phyloP scores from a whole-genome alignment of 2,797 vertebrate species.

The Chaenodraco wilsoni region DNA sequence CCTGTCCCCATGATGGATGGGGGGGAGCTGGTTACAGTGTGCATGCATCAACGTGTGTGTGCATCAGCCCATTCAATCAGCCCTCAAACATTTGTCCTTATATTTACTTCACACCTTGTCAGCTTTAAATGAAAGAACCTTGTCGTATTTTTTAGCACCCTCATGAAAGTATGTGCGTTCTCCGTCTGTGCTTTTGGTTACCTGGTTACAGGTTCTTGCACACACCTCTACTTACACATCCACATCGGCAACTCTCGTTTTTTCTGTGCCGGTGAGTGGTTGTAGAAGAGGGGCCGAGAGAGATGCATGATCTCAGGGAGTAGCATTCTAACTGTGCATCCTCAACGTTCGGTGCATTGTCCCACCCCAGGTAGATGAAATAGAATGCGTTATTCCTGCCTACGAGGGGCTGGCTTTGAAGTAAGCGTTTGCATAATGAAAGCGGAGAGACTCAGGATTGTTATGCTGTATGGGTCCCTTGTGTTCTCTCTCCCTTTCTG shows the following conservation, averaged over 20 bases:
- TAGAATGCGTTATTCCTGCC: conserved; percentile 79
- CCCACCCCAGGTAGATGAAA: conserved; percentile 80
- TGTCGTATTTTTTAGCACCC: neutral
- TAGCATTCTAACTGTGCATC: conserved; percentile 42
- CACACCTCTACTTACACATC: neutral
- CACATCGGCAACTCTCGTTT: neutral
- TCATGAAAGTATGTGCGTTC: neutral
- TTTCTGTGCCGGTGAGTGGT: conserved; percentile 11
- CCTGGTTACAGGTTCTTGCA: neutral
- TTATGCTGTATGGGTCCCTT: conserved; percentile 67
- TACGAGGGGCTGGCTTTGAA: conserved; percentile 78
- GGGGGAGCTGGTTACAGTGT: conserved; percentile 61
- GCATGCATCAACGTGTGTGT: conserved; percentile 33
- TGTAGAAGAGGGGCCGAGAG: conserved; percentile 26
- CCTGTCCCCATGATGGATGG: conserved; percentile 61
- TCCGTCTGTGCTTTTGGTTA: neutral
- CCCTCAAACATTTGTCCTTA: conserved; percentile 20
- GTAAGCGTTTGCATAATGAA: conserved; percentile 81
- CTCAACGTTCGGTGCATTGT: conserved; percentile 53
- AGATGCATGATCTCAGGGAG: conserved; percentile 40
- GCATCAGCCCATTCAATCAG: conserved; percentile 20
- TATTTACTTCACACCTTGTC: conserved; percentile 28
- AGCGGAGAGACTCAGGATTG: conserved; percentile 74
- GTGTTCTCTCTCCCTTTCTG: conserved; percentile 48
- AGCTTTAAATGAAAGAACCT: conserved; percentile 14